Base-by-base conservation (phyloP, 2,888 invertebrate species). In the Rhingia rostrata region DNA sequence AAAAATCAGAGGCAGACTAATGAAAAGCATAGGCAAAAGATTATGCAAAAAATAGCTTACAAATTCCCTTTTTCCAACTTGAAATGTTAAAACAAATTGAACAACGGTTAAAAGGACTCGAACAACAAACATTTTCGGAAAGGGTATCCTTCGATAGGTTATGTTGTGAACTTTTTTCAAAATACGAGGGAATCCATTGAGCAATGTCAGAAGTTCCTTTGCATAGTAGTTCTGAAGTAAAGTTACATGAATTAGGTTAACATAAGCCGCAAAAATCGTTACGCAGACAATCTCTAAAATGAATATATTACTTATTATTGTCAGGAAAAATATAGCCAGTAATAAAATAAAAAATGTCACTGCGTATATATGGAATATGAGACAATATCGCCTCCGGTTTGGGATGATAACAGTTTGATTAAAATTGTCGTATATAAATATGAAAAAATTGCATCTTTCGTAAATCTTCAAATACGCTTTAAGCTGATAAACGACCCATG, bases 151-250 rank as follows among this genome's bases (percentile, higher is more conserved):
- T 43, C 49, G 39, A 6, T 30, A 4, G 22, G 49, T 64, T 9
- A 64, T 4, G n/a, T 22, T 51, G 37, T 64, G 49, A 7, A 64
- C 49, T 0, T 6, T 14, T 4, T 22, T 9, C n/a, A 64, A n/a
- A 39, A 39, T 37, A n/a, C 14, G 12, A 7, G 39, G 63, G 7
- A 64, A 49, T n/a, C 7, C 14, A 32, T 64, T 64, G 12, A 64
- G 30, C 37, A 64, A 4, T 3, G n/a, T 22, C 6, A 64, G 10
- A 10, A 64, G 9, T 4, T 30, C 35, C 3, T 37, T 14, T 6
- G 10, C 14, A 22, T 14, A 7, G n/a, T 10, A 35, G 37, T 37
- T 33, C 49, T 64, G 63, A 9, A 49, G n/a, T n/a, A 39, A 12
- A 6, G 37, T n/a, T 10, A 37, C 22, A 49, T 45, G 30, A n/a